These are phyloP conservation scores for Drosophila aff. DNA, from an alignment of 1,140 invertebrate species.

Conservation along the genomic window DNA sequence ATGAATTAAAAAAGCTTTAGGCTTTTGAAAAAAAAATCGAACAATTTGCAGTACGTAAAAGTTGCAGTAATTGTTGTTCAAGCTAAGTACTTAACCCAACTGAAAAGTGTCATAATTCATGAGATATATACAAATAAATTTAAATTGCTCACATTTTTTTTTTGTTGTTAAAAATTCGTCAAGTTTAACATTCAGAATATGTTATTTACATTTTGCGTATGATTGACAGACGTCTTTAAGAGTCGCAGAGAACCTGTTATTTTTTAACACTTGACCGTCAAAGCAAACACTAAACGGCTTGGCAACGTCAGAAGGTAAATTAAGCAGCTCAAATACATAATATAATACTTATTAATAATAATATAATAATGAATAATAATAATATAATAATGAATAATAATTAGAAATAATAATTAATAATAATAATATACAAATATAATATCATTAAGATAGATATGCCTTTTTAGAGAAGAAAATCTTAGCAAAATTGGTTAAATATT, in stretches of 20 bases:
- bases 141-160: neutral
- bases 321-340: too few species aligned
- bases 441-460: too few species aligned
- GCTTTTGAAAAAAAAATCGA: neutral
- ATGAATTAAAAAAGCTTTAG: neutral
- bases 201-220: conserved; percentile 3
- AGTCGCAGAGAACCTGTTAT: conserved; percentile 1
- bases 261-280: conserved; percentile 13
- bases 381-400: neutral
- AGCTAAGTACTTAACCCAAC: neutral
- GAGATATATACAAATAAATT: neutral
- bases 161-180: neutral
- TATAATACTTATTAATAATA: too few species aligned
- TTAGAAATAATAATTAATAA: neutral
- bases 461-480: neutral
- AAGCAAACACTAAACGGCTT: conserved; percentile 1
- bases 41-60: neutral
- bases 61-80: conserved; percentile 1
- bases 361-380: neutral
- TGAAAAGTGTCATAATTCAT: neutral
- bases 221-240: neutral
- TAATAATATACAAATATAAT: too few species aligned
- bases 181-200: neutral
- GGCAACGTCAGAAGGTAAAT: neutral
- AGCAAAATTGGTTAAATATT: neutral